A percentile compares a stretch with the other conserved stretches of the same genome.
Evolutionary conservation across 1,140 invertebrate genomes (phyloP).

Genomic region (Drosophila saltans): DNA sequence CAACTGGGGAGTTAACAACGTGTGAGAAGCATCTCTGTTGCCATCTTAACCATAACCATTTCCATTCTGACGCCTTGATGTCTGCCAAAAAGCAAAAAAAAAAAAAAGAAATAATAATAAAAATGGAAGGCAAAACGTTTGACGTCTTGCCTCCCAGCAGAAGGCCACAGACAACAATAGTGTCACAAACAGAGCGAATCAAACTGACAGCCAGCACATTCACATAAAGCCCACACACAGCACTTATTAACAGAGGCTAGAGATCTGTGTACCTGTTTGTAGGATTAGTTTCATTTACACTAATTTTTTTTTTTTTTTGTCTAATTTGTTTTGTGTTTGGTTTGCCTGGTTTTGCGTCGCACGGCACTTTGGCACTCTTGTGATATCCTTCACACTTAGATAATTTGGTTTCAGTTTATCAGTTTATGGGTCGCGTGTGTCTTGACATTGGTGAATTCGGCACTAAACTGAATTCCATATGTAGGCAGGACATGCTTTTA

Average conservation of each 20-base stretch:
- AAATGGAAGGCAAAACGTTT: conserved; percentile 30
- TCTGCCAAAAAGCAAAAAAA: conserved; percentile 60
- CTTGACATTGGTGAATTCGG: conserved; percentile 67
- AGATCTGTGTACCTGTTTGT: conserved; percentile 28
- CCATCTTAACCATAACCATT: conserved; percentile 5
- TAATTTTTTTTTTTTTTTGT: conserved; percentile 12
- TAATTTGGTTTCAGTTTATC: conserved; percentile 4
- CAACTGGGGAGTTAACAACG: conserved; percentile 17
- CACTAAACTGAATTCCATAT: conserved; percentile 73
- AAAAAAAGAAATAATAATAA: neutral
- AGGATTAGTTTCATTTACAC: conserved; percentile 36
- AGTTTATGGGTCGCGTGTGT: conserved; percentile 51
- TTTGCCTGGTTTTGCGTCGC: conserved; percentile 33
- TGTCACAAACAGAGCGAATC: neutral
- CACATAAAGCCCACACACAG: conserved; percentile 24
- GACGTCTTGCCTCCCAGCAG: conserved; percentile 56
- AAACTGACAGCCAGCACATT: conserved; percentile 3
- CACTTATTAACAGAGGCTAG: conserved; percentile 19
- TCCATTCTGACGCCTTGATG: conserved; percentile 60
- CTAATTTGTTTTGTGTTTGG: conserved; percentile 18
- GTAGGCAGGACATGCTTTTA: conserved; percentile 73
- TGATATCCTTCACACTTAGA: conserved; percentile 11
- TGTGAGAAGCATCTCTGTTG: neutral
- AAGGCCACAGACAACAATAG: conserved; percentile 50
- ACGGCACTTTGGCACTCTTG: conserved; percentile 49